Evolutionary conservation across 2,888 invertebrate species (phyloP), one percentile per base, ranked within the genome.

Genomic region (Agriopis aurantiaria): DNA sequence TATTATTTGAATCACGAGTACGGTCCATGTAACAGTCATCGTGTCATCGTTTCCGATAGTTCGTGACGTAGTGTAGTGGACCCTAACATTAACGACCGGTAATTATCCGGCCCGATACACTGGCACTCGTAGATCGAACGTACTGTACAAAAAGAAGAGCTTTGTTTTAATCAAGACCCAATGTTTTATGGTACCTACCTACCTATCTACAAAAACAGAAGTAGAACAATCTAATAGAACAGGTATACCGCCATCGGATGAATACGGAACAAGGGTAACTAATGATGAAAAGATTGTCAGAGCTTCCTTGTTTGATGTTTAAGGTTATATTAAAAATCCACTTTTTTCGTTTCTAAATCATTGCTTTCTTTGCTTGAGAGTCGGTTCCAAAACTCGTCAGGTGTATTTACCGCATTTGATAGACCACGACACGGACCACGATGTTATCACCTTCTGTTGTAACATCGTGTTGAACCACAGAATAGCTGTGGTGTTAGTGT

Each of bases 101-200:
- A 87, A 86, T 86, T 86, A 87, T 81, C 80, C 80, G 81, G 80
- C 84, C 82, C 82, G 82, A 78, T 81, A 80, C 75, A 72, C 73
- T 66, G 53, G 0, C 40, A 11, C 43, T 46, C 12, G 58, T 23
- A 33, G 12, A 48, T 8, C 12, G 46, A 58, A 58, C 58, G 58
- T 8, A 46, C 12, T 57, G 14, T 17, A 57, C 57, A 43, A 45
- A 57, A 17, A 57, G 43, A 57, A 57, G 41, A 17, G 45, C 45
- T 57, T 57, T 57, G 43, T 57, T 23, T 23, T 57, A 45, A 45
- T 57, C 45, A 17, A 56, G 41, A 10, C 3, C 56, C 43, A 56
- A 33, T 33, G 7, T n/a, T 57, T 57, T 43, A 43, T 57, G 12
- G 14, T 40, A 17, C 14, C 14, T 4, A 14, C 9, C 3, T 43